Base-by-base conservation (phyloP, 2,888 invertebrate species). In the Ramazzottius varieornatus region DNA sequence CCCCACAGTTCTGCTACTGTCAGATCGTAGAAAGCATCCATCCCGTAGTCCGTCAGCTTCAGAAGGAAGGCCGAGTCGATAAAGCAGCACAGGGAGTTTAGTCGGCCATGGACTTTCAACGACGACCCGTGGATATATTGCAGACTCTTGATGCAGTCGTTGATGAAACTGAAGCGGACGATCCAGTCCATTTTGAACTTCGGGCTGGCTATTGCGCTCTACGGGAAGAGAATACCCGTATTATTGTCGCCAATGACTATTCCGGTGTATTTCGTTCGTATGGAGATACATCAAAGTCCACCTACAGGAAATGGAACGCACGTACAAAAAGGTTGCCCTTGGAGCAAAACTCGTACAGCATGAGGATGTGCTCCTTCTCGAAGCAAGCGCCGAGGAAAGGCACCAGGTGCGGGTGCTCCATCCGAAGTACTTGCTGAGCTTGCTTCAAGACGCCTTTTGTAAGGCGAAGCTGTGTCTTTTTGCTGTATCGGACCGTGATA, bases 311-410 rank as follows among this genome's bases (percentile, higher is more conserved):
- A n/a, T n/a, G n/a, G n/a, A n/a, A n/a, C 8, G 40, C 29, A 46
- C 46, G 33, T 66, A 72, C 73, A 71, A 71, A 70, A 32, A 73
- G 66, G 65, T 68, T 71, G 40, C 73, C 73, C 63, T 72, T 70
- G 1, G 71, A 68, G 65, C 72, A 72, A 66, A 71, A 70, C 63
- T 72, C 73, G 2, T 70, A 71, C 4, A 73, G 65, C 8, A 72
- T 66, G 32, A 68, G 67, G 32, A 68, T 65, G n/a, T 68, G 66
- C 32, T 67, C 65, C 0, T 65, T 63, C 33, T 71, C 71, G 13
- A 71, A 66, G 66, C 69, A 70, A 0, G 72, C 68, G 1, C 73
- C 73, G 32, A 73, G 66, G 46, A 73, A 70, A 1, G 70, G 68
- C 1, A 70, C 70, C 32, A 73, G 67, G 65, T 72, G 72, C 16